These are phyloP conservation scores for Rhopalosiphum padi DNA, from an alignment of 1,140 invertebrate genomes.

Conservation along the genomic window DNA sequence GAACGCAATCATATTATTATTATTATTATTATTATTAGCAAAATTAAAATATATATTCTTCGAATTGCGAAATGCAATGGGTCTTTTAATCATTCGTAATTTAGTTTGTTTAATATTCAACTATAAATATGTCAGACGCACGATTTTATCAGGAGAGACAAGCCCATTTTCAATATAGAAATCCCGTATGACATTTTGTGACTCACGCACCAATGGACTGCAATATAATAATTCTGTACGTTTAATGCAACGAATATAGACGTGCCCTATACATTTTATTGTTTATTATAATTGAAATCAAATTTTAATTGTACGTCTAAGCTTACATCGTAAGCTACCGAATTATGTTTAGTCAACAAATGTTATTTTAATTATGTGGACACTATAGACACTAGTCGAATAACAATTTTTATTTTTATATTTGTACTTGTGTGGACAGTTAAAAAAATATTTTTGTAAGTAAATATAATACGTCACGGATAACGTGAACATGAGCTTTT, in stretches of 20 bases:
- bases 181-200: not conserved
- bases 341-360: not conserved
- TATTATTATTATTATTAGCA: not conserved
- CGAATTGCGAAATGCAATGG: slow-evolving; percentile 19
- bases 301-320: not conserved
- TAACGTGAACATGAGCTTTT: not conserved
- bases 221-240: not conserved
- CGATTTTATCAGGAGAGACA: not conserved
- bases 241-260: not conserved
- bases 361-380: not conserved
- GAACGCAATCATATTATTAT: not conserved
- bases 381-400: not conserved
- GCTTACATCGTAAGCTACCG: too few relatives aligned
- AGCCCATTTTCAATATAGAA: not conserved
- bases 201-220: not conserved
- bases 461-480: not conserved
- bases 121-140: not conserved
- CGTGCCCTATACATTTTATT: not conserved
- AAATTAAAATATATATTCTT: not conserved
- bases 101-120: slow-evolving; percentile 20
- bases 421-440: not conserved
- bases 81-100: slow-evolving; percentile 19
- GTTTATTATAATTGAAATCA: not conserved
- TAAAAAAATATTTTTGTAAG: not conserved
- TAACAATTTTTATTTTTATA: not conserved